Conservation (phyloP, 2,113 vertebrate genomes). For the Chiloscyllium plagiosum region DNA sequence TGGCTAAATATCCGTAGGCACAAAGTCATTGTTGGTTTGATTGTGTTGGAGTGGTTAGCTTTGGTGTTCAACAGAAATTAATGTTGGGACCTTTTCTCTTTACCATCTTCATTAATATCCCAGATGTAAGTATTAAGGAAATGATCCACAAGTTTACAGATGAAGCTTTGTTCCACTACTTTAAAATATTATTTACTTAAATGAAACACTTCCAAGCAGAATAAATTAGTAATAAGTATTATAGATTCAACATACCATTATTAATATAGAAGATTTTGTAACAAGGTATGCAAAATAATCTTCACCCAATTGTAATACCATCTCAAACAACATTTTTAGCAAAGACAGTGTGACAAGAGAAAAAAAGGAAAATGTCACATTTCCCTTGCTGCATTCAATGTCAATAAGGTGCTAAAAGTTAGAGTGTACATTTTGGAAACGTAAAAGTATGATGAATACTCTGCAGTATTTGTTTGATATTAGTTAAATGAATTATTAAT, state of each 20-base stretch:
- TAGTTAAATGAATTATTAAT: slow-evolving; percentile 84
- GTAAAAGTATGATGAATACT: slow-evolving; percentile 59
- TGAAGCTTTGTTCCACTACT: background rate
- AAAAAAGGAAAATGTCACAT: background rate
- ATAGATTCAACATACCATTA: background rate
- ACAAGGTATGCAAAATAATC: background rate
- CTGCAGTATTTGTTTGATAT: slow-evolving; percentile 74
- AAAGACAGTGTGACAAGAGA: background rate
- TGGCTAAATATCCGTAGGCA: background rate
- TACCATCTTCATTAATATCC: background rate
- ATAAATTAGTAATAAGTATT: background rate
- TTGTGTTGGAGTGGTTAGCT: background rate
- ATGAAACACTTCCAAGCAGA: background rate
- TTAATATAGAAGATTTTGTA: background rate
- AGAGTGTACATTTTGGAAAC: slow-evolving; percentile 34
- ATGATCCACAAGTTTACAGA: background rate
- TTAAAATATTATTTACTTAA: background rate
- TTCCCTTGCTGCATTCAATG: slow-evolving; percentile 20
- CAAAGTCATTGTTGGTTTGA: background rate
- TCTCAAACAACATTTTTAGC: background rate
- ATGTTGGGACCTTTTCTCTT: background rate
- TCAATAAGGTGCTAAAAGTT: slow-evolving; percentile 34
- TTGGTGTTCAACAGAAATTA: background rate
- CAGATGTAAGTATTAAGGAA: background rate
- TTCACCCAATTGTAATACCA: background rate